Conservation (phyloP, 2,797 vertebrate species). For the Ciconia nigra region DNA sequence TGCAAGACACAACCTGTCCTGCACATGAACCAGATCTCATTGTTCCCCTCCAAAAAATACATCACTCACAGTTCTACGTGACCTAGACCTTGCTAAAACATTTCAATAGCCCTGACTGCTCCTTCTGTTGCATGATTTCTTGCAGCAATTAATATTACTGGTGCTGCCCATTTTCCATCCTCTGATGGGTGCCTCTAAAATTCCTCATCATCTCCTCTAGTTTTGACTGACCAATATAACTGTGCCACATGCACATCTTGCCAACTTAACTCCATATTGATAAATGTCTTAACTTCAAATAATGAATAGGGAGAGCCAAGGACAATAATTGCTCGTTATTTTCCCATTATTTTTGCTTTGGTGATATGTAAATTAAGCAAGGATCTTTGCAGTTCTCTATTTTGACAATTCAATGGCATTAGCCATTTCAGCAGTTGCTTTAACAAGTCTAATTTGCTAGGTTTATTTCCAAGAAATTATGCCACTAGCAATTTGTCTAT, state of each 20-base stretch:
- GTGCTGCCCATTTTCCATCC: neutral
- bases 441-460: constrained; percentile 61
- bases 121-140: neutral
- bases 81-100: neutral
- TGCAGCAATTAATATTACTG: neutral
- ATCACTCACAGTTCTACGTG: rapidly evolving
- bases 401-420: constrained; percentile 68
- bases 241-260: neutral
- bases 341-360: constrained; percentile 69
- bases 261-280: constrained; percentile 34
- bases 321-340: constrained; percentile 64
- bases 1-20: too few species aligned
- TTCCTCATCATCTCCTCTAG: neutral
- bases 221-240: neutral
- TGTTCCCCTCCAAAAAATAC: neutral
- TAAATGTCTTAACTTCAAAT: constrained; percentile 52
- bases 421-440: constrained; percentile 62
- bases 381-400: constrained; percentile 55
- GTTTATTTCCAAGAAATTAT: constrained; percentile 57
- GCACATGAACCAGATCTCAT: neutral
- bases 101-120: neutral
- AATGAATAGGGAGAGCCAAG: constrained; percentile 28
- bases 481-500: constrained; percentile 58
- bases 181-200: neutral
- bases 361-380: constrained; percentile 59